Evolutionary conservation across 2,113 vertebrate genomes (phyloP).

Genomic region (Aphelocoma coerulescens): DNA sequence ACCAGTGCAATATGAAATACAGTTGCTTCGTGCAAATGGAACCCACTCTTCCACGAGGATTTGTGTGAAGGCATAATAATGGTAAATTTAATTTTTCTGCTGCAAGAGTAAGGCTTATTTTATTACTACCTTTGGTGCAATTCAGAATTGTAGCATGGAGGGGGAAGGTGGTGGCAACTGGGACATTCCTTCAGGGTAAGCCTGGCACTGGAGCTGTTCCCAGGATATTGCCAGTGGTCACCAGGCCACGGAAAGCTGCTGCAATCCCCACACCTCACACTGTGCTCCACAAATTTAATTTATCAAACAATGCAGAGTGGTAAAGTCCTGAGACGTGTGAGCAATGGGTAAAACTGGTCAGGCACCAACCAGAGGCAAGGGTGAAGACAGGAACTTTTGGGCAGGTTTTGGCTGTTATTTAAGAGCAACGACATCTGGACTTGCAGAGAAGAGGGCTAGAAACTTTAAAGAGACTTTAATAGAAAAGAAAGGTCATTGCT

Average conservation of each 20-base stretch:
- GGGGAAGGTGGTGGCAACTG: background rate
- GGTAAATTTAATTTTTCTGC: constrained; percentile 26
- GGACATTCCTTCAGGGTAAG: background rate
- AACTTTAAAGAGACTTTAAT: background rate
- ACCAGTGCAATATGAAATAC: background rate
- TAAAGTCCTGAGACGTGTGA: background rate
- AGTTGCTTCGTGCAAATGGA: background rate
- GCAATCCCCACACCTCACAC: background rate
- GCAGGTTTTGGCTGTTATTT: background rate
- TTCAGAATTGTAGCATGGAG: background rate
- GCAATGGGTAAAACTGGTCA: background rate
- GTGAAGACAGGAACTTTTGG: background rate
- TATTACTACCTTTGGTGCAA: background rate
- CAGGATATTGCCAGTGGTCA: fast-evolving
- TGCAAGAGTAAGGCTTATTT: background rate
- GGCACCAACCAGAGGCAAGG: background rate
- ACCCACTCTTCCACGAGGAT: background rate
- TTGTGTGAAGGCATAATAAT: background rate
- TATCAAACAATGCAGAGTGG: fast-evolving
- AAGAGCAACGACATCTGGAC: background rate
- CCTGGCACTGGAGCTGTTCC: background rate
- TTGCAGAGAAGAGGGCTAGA: background rate
- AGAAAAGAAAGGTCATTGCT: background rate
- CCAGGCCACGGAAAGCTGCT: background rate
- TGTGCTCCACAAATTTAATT: background rate